Base-by-base conservation (phyloP, 2,113 vertebrate genomes). In the Myxocyprinus asiaticus region DNA sequence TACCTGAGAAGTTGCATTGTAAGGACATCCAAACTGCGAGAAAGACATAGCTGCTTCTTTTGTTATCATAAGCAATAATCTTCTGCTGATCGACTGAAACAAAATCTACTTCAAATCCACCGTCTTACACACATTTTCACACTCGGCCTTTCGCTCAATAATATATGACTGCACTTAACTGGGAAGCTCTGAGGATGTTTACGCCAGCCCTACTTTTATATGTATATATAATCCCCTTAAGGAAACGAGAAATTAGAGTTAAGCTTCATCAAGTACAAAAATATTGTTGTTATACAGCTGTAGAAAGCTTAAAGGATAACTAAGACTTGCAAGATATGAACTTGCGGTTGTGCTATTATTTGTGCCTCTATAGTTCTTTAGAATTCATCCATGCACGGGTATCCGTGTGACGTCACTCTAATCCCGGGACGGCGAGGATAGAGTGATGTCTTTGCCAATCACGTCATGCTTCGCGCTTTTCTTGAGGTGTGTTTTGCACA, bases 1-100 rank as follows among this genome's bases (percentile, higher is more conserved):
- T 96, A 99, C 97, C 96, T 99, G 97, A 83, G 97, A 96, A 90
- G 95, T 92, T 89, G 95, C 91, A 93, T 94, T 94, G 87, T 98
- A 98, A 44, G 97, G 96, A 86, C 98, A 98, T 94, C 97, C 97
- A 89, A 98, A 98, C 91, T 97, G 97, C 76, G 96, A 94, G 94
- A 99, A 99, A 91, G 96, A 97, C 97, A 98, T 99, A 82, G 91
- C 93, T 87, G 92, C 94, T 92, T 92, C 93, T 93, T 94, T 95
- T 93, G 93, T 94, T 89, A 94, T 91, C 94, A 95, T 94, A 92
- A 92, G 93, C 91, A 95, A 94, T 94, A 95, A 92, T 92, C 93
- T 92, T 92, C 90, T 90, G 44, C 91, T 93, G 94, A 95, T 96
- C 93, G 95, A 94, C 94, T 94, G 92, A 89, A 92, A 93, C 92